Evolutionary conservation across 1,140 invertebrate species (phyloP).

Genomic region (Platyura marginata): DNA sequence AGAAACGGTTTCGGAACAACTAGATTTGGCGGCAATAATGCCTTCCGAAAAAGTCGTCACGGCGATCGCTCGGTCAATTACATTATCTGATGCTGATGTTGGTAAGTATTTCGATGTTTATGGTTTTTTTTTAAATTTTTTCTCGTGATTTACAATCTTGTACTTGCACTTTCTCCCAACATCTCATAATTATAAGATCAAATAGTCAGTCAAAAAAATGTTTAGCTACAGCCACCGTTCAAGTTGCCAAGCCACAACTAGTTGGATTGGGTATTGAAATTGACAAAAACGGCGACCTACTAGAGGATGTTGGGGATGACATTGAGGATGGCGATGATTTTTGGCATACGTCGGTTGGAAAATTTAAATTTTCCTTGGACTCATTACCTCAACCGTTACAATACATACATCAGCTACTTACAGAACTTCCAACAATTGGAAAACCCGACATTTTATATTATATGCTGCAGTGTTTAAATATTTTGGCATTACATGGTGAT

Average conservation of each 20-base stretch:
- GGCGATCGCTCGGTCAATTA: constrained; percentile 67
- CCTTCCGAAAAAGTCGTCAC: constrained; percentile 62
- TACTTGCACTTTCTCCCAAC: no score
- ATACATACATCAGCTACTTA: constrained; percentile 76
- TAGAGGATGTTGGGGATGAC: constrained; percentile 43
- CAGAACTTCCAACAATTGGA: constrained; percentile 64
- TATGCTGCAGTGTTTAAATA: constrained; percentile 78
- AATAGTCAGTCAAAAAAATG: not conserved
- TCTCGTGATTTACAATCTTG: no score
- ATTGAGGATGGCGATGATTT: constrained; percentile 55
- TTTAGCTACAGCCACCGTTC: constrained; percentile 36
- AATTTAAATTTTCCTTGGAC: constrained; percentile 81
- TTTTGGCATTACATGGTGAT: constrained; percentile 84
- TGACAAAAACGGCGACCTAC: constrained; percentile 32
- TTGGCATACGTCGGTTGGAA: constrained; percentile 82
- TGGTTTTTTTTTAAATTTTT: no score
- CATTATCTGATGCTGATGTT: constrained; percentile 74
- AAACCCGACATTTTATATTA: constrained; percentile 90
- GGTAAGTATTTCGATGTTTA: constrained; percentile 33
- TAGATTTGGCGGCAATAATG: constrained; percentile 62
- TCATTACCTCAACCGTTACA: constrained; percentile 83
- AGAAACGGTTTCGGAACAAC: constrained; percentile 76
- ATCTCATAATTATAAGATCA: not conserved
- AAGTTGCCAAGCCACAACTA: constrained; percentile 47
- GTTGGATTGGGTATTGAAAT: constrained; percentile 23